These are phyloP conservation scores for Rotaria sp. DNA, from an alignment of 2,888 invertebrate species.

Conservation along the genomic window DNA sequence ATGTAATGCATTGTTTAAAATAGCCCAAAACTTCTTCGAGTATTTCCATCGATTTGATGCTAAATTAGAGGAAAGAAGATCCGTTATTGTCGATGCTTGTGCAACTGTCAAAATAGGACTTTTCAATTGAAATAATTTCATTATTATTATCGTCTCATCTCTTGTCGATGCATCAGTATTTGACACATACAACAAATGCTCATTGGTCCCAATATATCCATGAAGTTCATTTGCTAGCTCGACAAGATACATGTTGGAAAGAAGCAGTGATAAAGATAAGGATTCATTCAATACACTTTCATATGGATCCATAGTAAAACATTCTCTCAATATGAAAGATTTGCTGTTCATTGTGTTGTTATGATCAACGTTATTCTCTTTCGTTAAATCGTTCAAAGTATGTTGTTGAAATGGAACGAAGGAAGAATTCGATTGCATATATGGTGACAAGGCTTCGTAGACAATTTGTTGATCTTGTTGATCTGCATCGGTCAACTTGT, in stretches of 20 bases:
- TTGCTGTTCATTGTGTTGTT: neutral
- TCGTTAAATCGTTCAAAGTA: neutral
- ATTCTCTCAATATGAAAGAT: neutral
- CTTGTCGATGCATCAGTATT: too few species aligned
- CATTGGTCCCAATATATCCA: neutral
- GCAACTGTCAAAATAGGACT: neutral
- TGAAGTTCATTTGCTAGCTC: neutral
- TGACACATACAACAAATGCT: neutral
- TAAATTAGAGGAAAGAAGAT: neutral
- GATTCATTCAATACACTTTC: neutral
- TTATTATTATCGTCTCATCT: neutral
- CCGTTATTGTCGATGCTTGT: neutral
- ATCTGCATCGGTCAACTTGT: neutral
- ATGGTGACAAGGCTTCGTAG: neutral
- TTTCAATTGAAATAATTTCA: neutral
- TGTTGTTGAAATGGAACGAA: neutral
- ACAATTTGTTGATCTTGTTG: neutral
- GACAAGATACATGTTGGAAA: neutral
- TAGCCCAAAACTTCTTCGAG: neutral
- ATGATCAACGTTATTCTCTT: neutral
- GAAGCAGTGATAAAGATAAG: neutral
- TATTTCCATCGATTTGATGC: neutral
- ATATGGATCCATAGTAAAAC: neutral
- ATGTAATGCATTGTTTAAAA: neutral
- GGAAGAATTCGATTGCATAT: neutral